phyloP scores from a whole-genome alignment of 2,888 invertebrate species.

The Pristionchus japonicus region DNA sequence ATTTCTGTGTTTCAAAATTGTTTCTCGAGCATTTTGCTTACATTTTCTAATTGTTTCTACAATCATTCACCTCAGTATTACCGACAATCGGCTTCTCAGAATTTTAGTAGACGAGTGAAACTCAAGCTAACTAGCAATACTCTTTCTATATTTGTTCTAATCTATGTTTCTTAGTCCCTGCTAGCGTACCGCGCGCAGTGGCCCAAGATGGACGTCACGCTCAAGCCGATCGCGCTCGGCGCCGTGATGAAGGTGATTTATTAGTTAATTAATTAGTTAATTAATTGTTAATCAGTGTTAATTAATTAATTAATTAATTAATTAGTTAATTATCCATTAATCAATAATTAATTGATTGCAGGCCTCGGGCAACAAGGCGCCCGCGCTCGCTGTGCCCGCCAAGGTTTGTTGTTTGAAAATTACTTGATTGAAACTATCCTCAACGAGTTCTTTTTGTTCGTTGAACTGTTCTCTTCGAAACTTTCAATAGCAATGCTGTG shows the following conservation, averaged over 20 bases:
- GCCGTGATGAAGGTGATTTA: background rate
- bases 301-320: background rate
- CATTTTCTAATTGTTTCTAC: no score
- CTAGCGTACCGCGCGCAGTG: constrained; percentile 64
- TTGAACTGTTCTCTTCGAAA: background rate
- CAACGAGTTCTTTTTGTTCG: background rate
- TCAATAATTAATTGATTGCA: background rate
- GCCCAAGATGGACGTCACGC: constrained; percentile 23
- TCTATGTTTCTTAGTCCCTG: constrained; percentile 65
- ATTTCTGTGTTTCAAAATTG: background rate
- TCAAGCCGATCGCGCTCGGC: constrained; percentile 15
- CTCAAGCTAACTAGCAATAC: no score
- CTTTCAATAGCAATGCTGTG: no score
- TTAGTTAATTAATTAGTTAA: background rate
- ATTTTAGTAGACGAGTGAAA: no score
- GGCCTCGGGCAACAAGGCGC: constrained; percentile 16
- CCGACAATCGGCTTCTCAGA: no score
- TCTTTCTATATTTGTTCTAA: background rate
- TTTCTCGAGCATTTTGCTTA: background rate
- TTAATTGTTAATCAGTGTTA: background rate
- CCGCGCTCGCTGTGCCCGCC: constrained; percentile 15
- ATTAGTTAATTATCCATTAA: background rate
- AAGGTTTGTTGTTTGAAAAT: background rate
- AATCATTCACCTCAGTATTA: no score
- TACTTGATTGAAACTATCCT: background rate